Base-by-base conservation (phyloP, 2,797 vertebrate species). In the Typhlichthys eigenmanni region DNA sequence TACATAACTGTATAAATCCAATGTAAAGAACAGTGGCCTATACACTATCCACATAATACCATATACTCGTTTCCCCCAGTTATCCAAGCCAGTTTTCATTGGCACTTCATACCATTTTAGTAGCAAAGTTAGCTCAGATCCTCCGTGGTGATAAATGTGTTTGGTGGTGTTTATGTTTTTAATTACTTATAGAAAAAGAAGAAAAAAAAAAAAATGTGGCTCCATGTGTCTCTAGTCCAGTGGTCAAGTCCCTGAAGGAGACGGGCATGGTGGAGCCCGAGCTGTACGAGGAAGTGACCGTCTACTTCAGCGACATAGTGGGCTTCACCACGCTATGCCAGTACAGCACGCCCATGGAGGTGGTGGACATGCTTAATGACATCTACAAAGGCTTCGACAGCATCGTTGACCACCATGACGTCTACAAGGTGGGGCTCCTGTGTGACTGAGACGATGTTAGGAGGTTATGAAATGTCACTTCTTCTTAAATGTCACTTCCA, bases 261-360 rank as follows among this genome's bases (percentile, higher is more conserved):
- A 95, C 91, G 0, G 95, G 96, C 1, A 74, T 77, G 5, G 97
- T 99, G 81, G 93, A 97, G 80, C 94, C 97, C 0, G 97, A 99
- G 85, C 88, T 98, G 11, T 98, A 96, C 49, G 94, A 98, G 10
- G 95, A 97, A 81, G 97, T 98, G 67, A 97, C 96, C 0, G 92
- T 99, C 72, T 99, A 99, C 85, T 98, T 99, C 93, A 98, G 97
- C 32, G 97, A 99, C 89, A 98, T 99, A 3, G 96, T 99, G 7
- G 96, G 96, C 13, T 99, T 99, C 86, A 99, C 97, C 66, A 97
- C 96, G 0, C 93, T 99, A 79, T 99, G 97, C 89, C 96, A 95
- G 84, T 96, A 97, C 87, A 98, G 97, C 92, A 96, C 95, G 0
- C 97, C 97, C 17, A 98, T 99, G 94, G 96, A 99, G 66, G 96